Evolutionary conservation across 2,888 invertebrate species (phyloP), one percentile per base, ranked within the genome.

Genomic region (Boloria selene): DNA sequence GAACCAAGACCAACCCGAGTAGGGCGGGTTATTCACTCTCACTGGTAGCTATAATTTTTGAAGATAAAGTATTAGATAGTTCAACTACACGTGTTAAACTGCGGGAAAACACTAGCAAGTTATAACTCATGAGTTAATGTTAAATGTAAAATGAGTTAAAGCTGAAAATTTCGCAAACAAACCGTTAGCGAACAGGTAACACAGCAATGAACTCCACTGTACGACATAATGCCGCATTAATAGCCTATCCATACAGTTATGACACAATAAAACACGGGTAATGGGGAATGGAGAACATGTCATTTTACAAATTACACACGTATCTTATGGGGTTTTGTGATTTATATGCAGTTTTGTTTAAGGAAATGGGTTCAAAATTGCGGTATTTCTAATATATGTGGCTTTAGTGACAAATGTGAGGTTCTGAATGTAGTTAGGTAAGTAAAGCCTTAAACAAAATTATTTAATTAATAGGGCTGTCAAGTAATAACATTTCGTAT

Each of bases 291-390:
- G 10, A 38, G 31, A 38, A 38, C 47, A 50, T 59, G 59, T 49
- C 26, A 17, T 49, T 59, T 59, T 59, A 47, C 14, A 59, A 59
- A 59, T 59, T 59, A 31, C 59, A 26, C 59, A 59, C 47, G 59
- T 59, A 47, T 31, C 49, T 59, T 47, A 31, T 47, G 59, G 47
- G 16, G 49, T 58, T 45, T 49, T 49, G 13, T 59, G 31, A 49
- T 59, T 49, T 59, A 31, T 49, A 31, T 17, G 17, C 5, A 59
- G 16, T 14, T 49, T 17, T 49, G 31, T 45, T 56, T 45, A 45
- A 18, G 14, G 22, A n/a, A 45, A 45, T 44, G 10, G 22, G 10
- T 0, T 4, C 6, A 14, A 13, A 14, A 6, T 16, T 53, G 17
- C n/a, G 26, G 18, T 17, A 51, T 22, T 51, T n/a, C 51, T 22